phyloP scores from a whole-genome alignment of 2,888 invertebrate genomes.

The Spisula subtruncata region DNA sequence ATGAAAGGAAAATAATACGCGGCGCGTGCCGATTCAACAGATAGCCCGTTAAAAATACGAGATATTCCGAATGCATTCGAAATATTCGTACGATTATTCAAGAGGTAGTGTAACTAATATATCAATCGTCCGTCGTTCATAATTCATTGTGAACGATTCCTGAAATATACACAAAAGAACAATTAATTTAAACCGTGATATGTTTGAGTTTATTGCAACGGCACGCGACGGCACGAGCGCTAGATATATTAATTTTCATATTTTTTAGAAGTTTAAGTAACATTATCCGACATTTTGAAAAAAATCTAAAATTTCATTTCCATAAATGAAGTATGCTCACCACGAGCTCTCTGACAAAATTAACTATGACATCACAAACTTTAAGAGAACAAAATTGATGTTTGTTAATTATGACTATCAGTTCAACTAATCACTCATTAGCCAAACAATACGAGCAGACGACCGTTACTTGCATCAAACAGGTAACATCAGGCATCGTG shows the following conservation, averaged over 20 bases:
- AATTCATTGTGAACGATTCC: constrained; percentile 25
- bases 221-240: constrained; percentile 21
- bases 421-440: too few species aligned
- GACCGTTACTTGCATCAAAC: too few species aligned
- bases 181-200: constrained; percentile 40
- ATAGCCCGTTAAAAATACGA: constrained; percentile 40
- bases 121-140: constrained; percentile 23
- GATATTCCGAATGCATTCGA: constrained; percentile 13
- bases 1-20: constrained; percentile 40
- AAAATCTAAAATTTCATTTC: constrained; percentile 2
- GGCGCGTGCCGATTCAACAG: constrained; percentile 40
- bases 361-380: background rate
- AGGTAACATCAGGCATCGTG: too few species aligned
- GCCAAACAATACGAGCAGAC: too few species aligned
- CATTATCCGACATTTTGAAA: background rate
- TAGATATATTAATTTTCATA: constrained; percentile 11
- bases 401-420: too few species aligned
- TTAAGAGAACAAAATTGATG: too few species aligned
- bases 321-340: background rate
- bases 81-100: constrained; percentile 28
- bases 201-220: constrained; percentile 16
- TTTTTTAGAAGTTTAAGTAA: constrained; percentile 17
- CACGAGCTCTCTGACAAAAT: background rate
- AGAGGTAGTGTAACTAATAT: constrained; percentile 36
- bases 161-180: constrained; percentile 35